Conservation (phyloP, 2,888 invertebrate genomes). For the Eretmocerus hayati region DNA sequence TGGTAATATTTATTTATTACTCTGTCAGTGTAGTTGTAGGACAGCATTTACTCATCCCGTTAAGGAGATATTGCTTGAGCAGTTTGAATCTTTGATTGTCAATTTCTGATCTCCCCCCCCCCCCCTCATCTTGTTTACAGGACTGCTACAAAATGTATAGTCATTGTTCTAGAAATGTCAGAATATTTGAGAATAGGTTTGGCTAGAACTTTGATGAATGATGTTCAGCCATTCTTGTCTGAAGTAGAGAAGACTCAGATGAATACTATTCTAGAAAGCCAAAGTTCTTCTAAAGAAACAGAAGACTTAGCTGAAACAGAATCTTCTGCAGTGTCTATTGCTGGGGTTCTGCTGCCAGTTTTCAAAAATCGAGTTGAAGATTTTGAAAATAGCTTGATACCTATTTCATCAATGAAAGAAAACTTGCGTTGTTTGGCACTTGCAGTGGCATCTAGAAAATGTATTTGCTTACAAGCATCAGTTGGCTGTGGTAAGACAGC, state of each 20-base stretch:
- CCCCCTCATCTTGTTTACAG: slow-evolving; percentile 39
- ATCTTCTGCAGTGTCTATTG: slow-evolving; percentile 43
- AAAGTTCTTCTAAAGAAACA: slow-evolving; percentile 35
- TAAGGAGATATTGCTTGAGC: neutral
- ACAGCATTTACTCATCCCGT: too few relatives aligned
- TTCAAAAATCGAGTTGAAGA: slow-evolving; percentile 49
- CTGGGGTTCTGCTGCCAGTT: slow-evolving; percentile 61
- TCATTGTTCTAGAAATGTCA: slow-evolving; percentile 58
- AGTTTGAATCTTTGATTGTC: neutral
- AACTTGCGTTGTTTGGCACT: slow-evolving; percentile 73
- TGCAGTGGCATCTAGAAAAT: slow-evolving; percentile 67
- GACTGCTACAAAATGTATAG: slow-evolving; percentile 60
- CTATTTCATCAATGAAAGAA: slow-evolving; percentile 65
- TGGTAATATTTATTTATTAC: slow-evolving; percentile 48
- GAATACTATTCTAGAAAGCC: too few relatives aligned
- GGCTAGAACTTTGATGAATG: slow-evolving; percentile 25
- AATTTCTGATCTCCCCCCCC: too few relatives aligned
- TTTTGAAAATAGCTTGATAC: slow-evolving; percentile 50
- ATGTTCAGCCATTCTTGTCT: slow-evolving; percentile 19
- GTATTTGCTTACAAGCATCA: slow-evolving; percentile 55
- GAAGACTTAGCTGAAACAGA: slow-evolving; percentile 22
- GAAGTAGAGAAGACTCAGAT: too few relatives aligned
- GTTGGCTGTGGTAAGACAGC: slow-evolving; percentile 94
- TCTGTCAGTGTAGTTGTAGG: too few relatives aligned
- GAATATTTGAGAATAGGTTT: slow-evolving; percentile 42